Evolutionary conservation across 2,113 vertebrate genomes (phyloP).

Genomic region (Spilogale gracilis): DNA sequence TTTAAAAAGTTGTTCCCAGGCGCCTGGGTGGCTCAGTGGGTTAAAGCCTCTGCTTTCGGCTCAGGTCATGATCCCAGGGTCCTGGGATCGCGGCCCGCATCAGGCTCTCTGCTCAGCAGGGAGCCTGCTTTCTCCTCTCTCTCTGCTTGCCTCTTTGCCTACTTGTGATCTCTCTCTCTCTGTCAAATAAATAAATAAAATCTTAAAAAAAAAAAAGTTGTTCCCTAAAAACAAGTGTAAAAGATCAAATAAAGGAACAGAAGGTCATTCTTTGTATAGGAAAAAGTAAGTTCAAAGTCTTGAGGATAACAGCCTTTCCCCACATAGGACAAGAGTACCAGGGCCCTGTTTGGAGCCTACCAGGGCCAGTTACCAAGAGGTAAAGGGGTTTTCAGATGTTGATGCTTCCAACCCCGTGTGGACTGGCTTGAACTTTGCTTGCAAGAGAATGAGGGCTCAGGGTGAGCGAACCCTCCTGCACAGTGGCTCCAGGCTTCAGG

Average conservation of each 20-base stretch:
- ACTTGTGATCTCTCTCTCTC: too few relatives aligned
- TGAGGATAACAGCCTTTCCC: not conserved
- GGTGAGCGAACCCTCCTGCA: not conserved
- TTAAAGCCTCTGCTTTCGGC: too few relatives aligned
- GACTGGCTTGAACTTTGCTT: constrained; percentile 2
- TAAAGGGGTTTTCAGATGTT: not conserved
- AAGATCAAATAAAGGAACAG: constrained; percentile 22
- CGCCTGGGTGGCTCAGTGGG: too few relatives aligned
- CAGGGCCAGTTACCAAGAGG: not conserved
- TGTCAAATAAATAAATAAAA: too few relatives aligned
- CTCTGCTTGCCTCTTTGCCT: too few relatives aligned
- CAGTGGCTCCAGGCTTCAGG: not conserved
- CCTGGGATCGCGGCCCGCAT: too few relatives aligned
- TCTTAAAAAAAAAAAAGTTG: not conserved
- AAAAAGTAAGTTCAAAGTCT: not conserved
- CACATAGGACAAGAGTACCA: not conserved
- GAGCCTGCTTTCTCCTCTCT: too few relatives aligned
- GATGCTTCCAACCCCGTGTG: not conserved
- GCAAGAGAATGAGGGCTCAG: not conserved
- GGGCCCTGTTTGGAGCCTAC: not conserved
- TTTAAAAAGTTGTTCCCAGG: constrained; percentile 31
- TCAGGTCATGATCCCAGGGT: too few relatives aligned
- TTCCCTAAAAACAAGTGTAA: not conserved
- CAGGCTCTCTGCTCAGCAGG: too few relatives aligned
- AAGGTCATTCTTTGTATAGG: not conserved